Percentiles rank a stretch among this genome's conserved stretches.
Evolutionary conservation across 1,140 invertebrate species (phyloP).

Genomic region (Drosophila pruinosa): DNA sequence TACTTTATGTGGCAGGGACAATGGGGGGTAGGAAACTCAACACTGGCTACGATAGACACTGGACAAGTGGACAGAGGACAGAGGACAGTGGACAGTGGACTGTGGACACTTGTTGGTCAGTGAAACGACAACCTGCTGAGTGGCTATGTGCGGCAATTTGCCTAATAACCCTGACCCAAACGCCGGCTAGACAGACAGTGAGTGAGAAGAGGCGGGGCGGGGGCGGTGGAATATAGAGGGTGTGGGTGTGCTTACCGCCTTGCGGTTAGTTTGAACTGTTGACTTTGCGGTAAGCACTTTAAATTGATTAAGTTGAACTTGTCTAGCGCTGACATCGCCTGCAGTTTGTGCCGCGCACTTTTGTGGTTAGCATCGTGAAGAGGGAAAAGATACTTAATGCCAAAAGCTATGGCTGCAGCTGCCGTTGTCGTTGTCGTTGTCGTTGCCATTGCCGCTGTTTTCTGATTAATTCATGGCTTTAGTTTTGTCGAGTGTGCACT

Average conservation of each 20-base stretch:
- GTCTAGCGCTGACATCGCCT: constrained; percentile 58
- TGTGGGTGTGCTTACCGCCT: constrained; percentile 30
- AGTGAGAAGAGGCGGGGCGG: not conserved
- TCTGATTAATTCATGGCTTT: constrained; percentile 67
- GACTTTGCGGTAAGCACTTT: constrained; percentile 77
- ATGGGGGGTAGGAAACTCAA: constrained; percentile 37
- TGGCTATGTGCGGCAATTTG: constrained; percentile 65
- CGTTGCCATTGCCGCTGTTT: constrained; percentile 46
- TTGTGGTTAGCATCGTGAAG: not conserved
- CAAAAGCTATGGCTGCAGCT: constrained; percentile 36
- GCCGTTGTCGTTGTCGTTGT: constrained; percentile 19
- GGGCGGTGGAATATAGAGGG: constrained; percentile 14
- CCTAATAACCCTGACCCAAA: constrained; percentile 59
- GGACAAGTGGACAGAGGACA: constrained; percentile 30
- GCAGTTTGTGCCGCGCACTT: not conserved
- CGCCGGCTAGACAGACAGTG: not conserved
- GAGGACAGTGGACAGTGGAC: constrained; percentile 11
- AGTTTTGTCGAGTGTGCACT: constrained; percentile 28
- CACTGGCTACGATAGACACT: constrained; percentile 8
- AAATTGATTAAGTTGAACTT: constrained; percentile 81
- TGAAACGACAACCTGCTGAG: constrained; percentile 60
- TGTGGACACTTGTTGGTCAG: constrained; percentile 68
- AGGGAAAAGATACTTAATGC: constrained; percentile 56
- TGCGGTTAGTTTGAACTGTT: constrained; percentile 79
- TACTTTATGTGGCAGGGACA: constrained; percentile 51